Evolutionary conservation across 2,888 invertebrate genomes (phyloP).

Genomic region (Ashinkailepas kermadecensis): DNA sequence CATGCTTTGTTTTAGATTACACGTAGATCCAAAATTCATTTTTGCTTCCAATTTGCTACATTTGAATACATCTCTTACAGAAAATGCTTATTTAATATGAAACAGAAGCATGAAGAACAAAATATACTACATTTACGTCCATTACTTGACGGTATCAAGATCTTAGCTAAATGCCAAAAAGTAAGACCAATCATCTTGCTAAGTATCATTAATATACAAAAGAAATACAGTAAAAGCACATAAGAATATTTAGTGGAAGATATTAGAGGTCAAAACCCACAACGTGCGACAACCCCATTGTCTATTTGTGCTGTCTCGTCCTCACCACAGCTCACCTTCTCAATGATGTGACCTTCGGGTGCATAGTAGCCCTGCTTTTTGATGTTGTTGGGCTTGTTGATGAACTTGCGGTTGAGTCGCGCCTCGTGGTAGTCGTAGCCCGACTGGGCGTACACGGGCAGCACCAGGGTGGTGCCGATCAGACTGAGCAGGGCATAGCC

Average conservation of each 20-base stretch:
- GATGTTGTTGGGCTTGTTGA: slow-evolving; percentile 77
- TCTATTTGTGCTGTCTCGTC: background rate
- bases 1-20: no score
- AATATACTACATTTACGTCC: no score
- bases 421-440: slow-evolving; percentile 40
- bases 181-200: background rate
- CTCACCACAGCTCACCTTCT: background rate
- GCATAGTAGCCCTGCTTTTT: slow-evolving; percentile 53
- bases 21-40: no score
- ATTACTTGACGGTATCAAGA: no score
- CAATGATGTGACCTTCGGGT: background rate
- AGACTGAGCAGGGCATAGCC: slow-evolving; percentile 64
- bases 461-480: slow-evolving; percentile 56
- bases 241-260: no score
- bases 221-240: background rate
- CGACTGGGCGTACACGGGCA: slow-evolving; percentile 62
- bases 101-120: no score
- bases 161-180: background rate
- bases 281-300: background rate
- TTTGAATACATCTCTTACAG: no score
- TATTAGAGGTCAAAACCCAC: background rate
- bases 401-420: slow-evolving; percentile 65
- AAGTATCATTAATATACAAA: background rate
- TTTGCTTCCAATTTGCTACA: no score
- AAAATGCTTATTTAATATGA: no score